Evolutionary conservation across 2,113 vertebrate genomes (phyloP), one percentile per base, ranked within the genome.

Genomic region (Cricetomys ansorgei): DNA sequence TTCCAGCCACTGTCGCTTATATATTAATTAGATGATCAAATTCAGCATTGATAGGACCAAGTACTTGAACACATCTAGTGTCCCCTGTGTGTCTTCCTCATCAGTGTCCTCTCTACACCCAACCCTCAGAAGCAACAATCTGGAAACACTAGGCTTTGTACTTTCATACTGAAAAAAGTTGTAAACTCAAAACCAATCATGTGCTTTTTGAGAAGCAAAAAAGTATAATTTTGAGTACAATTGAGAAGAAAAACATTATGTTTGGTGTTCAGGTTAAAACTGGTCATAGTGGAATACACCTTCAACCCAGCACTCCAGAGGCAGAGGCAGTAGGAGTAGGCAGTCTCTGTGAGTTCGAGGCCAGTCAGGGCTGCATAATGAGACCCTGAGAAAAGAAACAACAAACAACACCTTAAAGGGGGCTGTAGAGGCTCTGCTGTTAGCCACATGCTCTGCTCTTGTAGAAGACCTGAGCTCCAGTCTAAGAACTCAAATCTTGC

Each of bases 81-180:
- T 67, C 23, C 10, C 13, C 13, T 6, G 15, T 37, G 55, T 16
- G 2, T 69, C 59, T 65, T 92, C 80, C 81, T 75, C 27, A 53
- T 5, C 23, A 59, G 11, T 5, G 0, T 5, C 43, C 11, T 59
- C 8, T 45, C 11, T 59, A 19, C 0, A 7, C 88, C 21, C 59
- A 8, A 55, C 3, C 37, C 37, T 91, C 40, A 89, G 55, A 91
- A 62, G 34, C 34, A 19, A 59, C 17, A 73, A 11, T 83, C 37
- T 81, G 27, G 5, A 94, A 95, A 13, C 0, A 53, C 3, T 94
- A 12, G 13, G 57, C 8, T 97, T 69, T 64, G 19, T 29, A 55
- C 11, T 95, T 96, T 65, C 25, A 92, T 77, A 34, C 53, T 89
- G 73, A 7, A 92, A 69, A 25, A 94, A 81, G 65, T 5, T 29